Evolutionary conservation across 2,888 invertebrate species (phyloP).

Genomic region (Teinopalpus imperialis): DNA sequence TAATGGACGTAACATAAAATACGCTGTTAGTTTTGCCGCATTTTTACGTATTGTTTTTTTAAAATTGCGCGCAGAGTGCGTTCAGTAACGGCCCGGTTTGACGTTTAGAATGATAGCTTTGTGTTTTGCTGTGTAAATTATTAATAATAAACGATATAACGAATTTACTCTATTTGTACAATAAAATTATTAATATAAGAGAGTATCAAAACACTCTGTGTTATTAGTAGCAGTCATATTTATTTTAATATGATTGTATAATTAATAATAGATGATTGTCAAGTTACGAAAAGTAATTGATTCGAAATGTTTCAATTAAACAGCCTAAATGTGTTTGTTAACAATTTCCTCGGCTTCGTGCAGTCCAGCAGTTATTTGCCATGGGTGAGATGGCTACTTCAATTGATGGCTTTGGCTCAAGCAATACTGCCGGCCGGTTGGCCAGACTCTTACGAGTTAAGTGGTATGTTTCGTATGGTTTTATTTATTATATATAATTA

Average conservation of each 20-base stretch:
- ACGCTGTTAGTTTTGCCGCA: constrained; percentile 10
- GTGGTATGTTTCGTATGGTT: constrained; percentile 50
- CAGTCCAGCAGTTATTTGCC: constrained; percentile 41
- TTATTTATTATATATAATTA: no score
- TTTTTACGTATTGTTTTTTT: constrained; percentile 13
- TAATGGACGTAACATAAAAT: constrained; percentile 1
- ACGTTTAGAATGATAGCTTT: no score
- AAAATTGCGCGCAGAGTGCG: constrained; percentile 3
- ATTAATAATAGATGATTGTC: background rate
- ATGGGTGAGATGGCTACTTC: constrained; percentile 47
- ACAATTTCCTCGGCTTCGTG: constrained; percentile 44
- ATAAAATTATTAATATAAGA: no score
- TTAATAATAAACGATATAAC: no score
- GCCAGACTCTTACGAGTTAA: constrained; percentile 49
- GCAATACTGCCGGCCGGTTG: constrained; percentile 53
- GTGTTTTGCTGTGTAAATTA: no score
- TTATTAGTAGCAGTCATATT: constrained; percentile 5
- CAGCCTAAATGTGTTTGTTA: constrained; percentile 37
- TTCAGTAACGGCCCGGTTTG: constrained; percentile 5
- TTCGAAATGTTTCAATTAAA: constrained; percentile 7
- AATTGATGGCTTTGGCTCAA: constrained; percentile 49
- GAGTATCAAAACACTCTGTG: no score
- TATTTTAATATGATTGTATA: background rate
- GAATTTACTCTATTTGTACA: no score
- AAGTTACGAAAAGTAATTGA: background rate